Conservation (phyloP, 2,113 vertebrate species). For the Rynchops niger region DNA sequence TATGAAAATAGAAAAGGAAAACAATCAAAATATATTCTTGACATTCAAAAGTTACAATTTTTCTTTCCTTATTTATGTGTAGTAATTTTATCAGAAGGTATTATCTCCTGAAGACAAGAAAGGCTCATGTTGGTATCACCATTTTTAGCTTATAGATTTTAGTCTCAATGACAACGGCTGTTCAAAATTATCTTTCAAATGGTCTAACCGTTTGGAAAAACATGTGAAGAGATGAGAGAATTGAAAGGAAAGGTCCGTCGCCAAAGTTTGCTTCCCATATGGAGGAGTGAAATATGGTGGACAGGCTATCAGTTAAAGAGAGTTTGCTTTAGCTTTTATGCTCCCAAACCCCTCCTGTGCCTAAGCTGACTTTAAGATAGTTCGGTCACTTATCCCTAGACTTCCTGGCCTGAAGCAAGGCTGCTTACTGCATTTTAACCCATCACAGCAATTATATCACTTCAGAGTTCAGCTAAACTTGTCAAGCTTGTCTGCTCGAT, state of each 20-base stretch:
- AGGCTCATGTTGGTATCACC: not conserved
- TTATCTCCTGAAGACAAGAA: not conserved
- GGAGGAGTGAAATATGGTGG: not conserved
- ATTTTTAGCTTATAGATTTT: not conserved
- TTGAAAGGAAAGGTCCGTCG: not conserved
- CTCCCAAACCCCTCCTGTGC: accelerated
- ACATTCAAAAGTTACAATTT: not conserved
- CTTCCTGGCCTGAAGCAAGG: not conserved
- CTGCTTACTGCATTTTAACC: not conserved
- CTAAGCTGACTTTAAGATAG: not conserved
- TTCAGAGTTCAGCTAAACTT: not conserved
- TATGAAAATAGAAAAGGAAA: not conserved
- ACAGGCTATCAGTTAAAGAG: not conserved
- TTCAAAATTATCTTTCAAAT: not conserved
- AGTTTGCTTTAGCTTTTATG: not conserved
- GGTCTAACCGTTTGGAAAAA: not conserved
- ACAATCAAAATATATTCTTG: not conserved
- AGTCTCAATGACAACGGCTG: not conserved
- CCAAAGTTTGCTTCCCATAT: not conserved
- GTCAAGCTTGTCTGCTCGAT: not conserved
- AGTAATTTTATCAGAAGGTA: not conserved
- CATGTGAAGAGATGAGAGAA: not conserved
- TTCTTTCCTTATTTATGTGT: not conserved
- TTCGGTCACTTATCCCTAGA: not conserved
- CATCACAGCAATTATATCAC: not conserved